Evolutionary conservation across 2,888 invertebrate genomes (phyloP).

Genomic region (Anoplius nigerrimus): DNA sequence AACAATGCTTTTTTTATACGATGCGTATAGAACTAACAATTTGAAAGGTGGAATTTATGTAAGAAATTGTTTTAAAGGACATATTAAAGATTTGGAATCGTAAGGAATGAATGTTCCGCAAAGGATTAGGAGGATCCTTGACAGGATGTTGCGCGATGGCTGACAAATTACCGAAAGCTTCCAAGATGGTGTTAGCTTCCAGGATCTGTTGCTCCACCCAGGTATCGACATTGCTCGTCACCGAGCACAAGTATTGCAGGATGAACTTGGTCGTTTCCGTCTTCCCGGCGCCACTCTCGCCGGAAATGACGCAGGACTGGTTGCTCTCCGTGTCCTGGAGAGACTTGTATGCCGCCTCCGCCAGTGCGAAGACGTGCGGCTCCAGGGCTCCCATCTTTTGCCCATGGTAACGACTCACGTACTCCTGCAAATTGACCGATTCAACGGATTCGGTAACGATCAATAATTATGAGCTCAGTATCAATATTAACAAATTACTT

Average conservation of each 20-base stretch:
- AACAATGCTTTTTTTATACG: too few species aligned
- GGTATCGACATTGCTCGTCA: conserved; percentile 87
- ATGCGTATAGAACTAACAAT: too few species aligned
- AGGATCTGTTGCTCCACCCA: conserved; percentile 98
- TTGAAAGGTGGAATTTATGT: too few species aligned
- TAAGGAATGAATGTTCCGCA: too few species aligned
- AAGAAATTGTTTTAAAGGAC: too few species aligned
- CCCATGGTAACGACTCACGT: conserved; percentile 88
- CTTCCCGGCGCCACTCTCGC: conserved; percentile 95
- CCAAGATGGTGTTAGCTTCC: conserved; percentile 94
- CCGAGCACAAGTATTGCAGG: conserved; percentile 92
- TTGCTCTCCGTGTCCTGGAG: conserved; percentile 79
- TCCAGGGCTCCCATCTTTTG: conserved; percentile 88
- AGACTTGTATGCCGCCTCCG: conserved; percentile 90
- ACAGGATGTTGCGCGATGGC: neutral
- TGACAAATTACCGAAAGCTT: conserved; percentile 92
- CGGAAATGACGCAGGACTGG: conserved; percentile 93
- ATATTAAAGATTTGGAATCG: too few species aligned
- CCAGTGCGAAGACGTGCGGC: conserved; percentile 93
- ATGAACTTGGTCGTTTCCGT: conserved; percentile 95
- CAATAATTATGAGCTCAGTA: too few species aligned
- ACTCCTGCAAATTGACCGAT: conserved; percentile 80
- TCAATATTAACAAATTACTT: too few species aligned
- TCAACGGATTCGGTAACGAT: too few species aligned
- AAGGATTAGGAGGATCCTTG: too few species aligned